These are phyloP conservation scores for Merluccius polli DNA, from an alignment of 2,797 vertebrate species.

Conservation along the genomic window DNA sequence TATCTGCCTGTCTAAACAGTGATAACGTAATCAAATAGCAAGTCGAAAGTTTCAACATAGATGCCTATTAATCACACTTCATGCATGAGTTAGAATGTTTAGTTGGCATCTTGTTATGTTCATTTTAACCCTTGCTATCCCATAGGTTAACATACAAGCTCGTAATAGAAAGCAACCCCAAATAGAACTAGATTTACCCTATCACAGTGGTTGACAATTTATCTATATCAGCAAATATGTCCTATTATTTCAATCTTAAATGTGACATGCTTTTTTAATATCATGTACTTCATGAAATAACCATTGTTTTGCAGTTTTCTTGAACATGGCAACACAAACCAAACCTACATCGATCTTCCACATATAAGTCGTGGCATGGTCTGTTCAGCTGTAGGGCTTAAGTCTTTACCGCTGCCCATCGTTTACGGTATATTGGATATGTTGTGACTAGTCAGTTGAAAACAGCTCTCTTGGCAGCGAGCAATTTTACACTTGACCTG, in stretches of 20 bases:
- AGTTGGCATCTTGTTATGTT: not conserved
- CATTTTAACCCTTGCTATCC: not conserved
- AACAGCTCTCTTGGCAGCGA: not conserved
- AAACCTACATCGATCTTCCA: not conserved
- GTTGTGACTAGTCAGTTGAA: constrained; percentile 4
- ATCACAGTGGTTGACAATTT: not conserved
- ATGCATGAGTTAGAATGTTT: not conserved
- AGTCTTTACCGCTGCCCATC: not conserved
- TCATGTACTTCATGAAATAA: not conserved
- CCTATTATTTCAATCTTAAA: not conserved
- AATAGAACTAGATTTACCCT: not conserved
- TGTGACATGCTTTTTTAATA: not conserved
- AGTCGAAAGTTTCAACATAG: not conserved
- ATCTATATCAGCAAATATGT: not conserved
- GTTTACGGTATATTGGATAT: not conserved
- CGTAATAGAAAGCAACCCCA: not conserved
- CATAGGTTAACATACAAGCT: not conserved
- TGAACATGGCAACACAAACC: not conserved
- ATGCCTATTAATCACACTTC: not conserved
- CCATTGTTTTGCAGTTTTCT: not conserved
- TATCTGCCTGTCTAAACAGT: not conserved
- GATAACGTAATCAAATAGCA: not conserved
- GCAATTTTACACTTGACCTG: not conserved
- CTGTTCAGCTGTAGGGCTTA: not conserved
- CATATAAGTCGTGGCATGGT: not conserved